These are phyloP conservation scores for Epiblema foenella DNA, from an alignment of 2,888 invertebrate species.

Conservation along the genomic window DNA sequence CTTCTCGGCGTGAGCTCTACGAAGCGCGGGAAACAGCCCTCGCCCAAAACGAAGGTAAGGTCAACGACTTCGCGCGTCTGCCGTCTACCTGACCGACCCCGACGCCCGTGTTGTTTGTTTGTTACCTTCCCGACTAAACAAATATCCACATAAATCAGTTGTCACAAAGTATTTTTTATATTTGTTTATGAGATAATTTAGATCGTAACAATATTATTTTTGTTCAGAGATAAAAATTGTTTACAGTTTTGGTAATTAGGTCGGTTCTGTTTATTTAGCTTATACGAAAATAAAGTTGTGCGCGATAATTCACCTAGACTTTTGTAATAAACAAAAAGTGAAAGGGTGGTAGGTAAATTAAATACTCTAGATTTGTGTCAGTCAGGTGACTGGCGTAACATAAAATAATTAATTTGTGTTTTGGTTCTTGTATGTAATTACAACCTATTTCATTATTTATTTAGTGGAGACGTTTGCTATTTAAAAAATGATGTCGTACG, in stretches of 20 bases:
- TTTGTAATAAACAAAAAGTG: constrained; percentile 45
- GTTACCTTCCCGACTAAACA: constrained; percentile 29
- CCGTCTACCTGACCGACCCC: constrained; percentile 58
- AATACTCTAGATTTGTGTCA: constrained; percentile 45
- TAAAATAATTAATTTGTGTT: not conserved
- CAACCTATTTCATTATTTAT: not conserved
- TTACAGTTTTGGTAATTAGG: not conserved
- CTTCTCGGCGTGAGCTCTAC: constrained; percentile 81
- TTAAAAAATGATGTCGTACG: not conserved
- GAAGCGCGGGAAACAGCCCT: constrained; percentile 84
- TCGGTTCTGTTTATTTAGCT: not conserved
- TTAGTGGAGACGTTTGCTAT: not conserved
- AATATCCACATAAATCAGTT: constrained; percentile 38
- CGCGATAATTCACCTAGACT: not conserved
- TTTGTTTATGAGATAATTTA: not conserved
- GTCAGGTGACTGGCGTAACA: constrained; percentile 37
- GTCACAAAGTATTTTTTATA: not conserved
- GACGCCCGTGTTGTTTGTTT: constrained; percentile 56
- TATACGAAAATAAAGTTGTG: not conserved
- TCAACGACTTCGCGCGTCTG: constrained; percentile 70
- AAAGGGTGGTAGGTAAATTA: constrained; percentile 47
- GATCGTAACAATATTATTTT: not conserved
- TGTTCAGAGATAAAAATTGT: not conserved
- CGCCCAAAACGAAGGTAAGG: constrained; percentile 83
- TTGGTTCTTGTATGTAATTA: not conserved